These are phyloP conservation scores for Saimiri boliviensis DNA, from an alignment of 2,113 vertebrate species.

Conservation along the genomic window DNA sequence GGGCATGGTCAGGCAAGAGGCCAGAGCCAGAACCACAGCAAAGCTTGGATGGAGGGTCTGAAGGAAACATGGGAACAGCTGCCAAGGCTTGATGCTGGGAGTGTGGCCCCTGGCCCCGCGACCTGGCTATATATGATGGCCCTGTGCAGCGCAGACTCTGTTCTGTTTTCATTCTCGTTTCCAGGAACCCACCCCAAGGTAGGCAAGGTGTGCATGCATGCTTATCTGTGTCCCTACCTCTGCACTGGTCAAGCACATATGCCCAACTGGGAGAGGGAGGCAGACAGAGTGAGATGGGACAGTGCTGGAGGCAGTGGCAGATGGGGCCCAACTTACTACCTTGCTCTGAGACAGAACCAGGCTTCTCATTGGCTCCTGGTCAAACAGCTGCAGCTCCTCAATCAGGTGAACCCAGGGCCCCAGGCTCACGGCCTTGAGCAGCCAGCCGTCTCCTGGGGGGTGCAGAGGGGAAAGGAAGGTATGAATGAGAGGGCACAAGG, in stretches of 20 bases:
- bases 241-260: not conserved
- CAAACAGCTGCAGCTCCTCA: conserved; percentile 97
- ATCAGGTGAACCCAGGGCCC: conserved; percentile 91
- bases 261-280: not conserved
- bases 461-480: not conserved
- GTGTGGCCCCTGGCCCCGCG: accelerated
- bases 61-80: not conserved
- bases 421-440: conserved; percentile 92
- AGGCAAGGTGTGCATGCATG: accelerated
- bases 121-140: not conserved
- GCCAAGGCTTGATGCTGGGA: not conserved
- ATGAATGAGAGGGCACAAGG: conserved; percentile 36
- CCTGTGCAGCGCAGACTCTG: accelerated
- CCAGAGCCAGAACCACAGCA: not conserved
- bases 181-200: not conserved
- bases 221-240: not conserved
- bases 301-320: accelerated
- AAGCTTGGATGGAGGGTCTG: not conserved
- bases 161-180: accelerated
- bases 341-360: conserved; percentile 91
- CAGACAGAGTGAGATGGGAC: not conserved
- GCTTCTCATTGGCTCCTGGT: conserved; percentile 92
- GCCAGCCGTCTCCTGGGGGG: conserved; percentile 91
- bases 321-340: conserved; percentile 79
- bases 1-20: not conserved